These are phyloP conservation scores for Polymixis lichenea DNA, from an alignment of 2,888 invertebrate species.

Conservation along the genomic window DNA sequence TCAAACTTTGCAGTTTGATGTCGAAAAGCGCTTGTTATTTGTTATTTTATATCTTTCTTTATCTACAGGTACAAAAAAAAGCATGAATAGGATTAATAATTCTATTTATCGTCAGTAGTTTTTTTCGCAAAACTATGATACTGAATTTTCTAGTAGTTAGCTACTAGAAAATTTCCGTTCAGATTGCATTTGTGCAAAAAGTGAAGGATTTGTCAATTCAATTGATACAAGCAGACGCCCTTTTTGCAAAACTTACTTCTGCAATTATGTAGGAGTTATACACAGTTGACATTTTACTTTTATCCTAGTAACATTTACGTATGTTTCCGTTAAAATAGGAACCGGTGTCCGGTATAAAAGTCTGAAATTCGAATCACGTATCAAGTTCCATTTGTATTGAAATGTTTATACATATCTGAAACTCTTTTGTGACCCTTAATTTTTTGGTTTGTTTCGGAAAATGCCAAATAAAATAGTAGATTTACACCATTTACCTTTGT, in stretches of 20 bases:
- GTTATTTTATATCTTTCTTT: no score
- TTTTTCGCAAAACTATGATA: neutral
- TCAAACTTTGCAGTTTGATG: no score
- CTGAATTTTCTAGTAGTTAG: neutral
- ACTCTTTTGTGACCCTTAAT: neutral
- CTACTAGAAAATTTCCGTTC: neutral
- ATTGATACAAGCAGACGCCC: conserved; percentile 15
- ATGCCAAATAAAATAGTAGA: neutral
- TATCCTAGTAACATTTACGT: no score
- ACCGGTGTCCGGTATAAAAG: conserved; percentile 1
- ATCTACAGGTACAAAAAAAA: no score
- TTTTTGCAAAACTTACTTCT: conserved; percentile 11
- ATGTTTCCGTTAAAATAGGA: conserved; percentile 13
- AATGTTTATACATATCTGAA: conserved; percentile 1
- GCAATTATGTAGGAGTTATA: neutral
- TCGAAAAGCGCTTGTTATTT: no score
- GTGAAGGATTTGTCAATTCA: neutral
- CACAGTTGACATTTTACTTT: neutral
- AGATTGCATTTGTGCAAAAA: neutral
- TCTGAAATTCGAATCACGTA: conserved; percentile 30
- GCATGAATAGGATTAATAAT: neutral
- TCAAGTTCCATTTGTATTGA: conserved; percentile 11
- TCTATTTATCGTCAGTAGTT: neutral
- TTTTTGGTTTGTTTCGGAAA: neutral
- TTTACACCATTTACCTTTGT: neutral